Evolutionary conservation across 2,113 vertebrate species (phyloP).

Genomic region (Heloderma charlesbogerti): DNA sequence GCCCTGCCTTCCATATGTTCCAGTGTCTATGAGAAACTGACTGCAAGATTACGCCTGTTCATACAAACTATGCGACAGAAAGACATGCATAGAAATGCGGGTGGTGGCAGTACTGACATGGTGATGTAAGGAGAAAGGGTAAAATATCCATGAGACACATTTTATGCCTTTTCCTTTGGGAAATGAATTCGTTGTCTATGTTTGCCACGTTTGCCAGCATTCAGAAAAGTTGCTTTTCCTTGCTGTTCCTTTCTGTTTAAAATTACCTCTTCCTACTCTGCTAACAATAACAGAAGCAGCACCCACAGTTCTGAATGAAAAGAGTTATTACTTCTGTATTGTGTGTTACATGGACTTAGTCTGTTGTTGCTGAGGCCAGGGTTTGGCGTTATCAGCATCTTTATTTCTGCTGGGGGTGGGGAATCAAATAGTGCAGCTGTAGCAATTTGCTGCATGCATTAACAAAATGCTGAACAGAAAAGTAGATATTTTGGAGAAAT

Average conservation of each 20-base stretch:
- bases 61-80: neutral
- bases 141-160: neutral
- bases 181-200: neutral
- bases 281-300: too few species aligned
- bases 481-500: conserved; percentile 5
- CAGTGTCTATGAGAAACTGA: neutral
- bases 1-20: neutral
- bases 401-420: neutral
- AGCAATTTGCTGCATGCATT: conserved; percentile 19
- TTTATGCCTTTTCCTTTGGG: neutral
- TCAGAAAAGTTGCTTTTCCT: neutral
- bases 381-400: conserved; percentile 16
- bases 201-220: neutral
- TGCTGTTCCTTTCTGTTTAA: neutral
- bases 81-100: neutral
- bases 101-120: neutral
- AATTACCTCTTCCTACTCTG: conserved; percentile 9
- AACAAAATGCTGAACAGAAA: conserved; percentile 8
- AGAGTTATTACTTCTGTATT: conserved; percentile 7
- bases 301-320: conserved; percentile 4
- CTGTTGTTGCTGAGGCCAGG: neutral
- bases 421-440: neutral
- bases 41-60: neutral
- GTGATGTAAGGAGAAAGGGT: neutral
- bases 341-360: neutral